A percentile compares a stretch with the other conserved stretches of the same genome.
Conservation (phyloP, 2,113 vertebrate species). For the Actenoides hombroni region DNA sequence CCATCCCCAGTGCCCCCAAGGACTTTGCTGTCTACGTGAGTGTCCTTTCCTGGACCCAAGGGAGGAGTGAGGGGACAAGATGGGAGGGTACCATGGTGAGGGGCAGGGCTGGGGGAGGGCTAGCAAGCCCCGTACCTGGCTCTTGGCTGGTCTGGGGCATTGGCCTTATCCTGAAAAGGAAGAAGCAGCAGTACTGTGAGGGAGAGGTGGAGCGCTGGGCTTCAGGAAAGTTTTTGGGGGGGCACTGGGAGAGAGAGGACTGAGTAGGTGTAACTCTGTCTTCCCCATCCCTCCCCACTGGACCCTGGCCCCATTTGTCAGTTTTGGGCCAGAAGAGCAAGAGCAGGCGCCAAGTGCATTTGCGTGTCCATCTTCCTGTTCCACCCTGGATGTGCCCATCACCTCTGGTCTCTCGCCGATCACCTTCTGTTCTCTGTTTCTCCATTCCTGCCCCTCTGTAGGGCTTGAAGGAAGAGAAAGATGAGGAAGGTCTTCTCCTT, state of each 20-base stretch:
- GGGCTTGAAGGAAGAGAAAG: slow-evolving; percentile 84
- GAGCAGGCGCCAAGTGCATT: fast-evolving
- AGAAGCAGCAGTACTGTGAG: not conserved
- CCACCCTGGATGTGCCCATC: not conserved
- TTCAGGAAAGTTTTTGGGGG: not conserved
- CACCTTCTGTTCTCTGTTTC: not conserved
- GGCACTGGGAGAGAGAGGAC: not conserved
- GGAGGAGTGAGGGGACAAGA: fast-evolving
- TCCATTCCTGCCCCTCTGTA: slow-evolving; percentile 45
- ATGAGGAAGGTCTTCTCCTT: slow-evolving; percentile 81
- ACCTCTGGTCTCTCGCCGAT: not conserved
- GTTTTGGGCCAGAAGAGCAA: not conserved
- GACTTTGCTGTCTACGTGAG: slow-evolving; percentile 92
- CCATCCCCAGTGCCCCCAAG: slow-evolving; percentile 88
- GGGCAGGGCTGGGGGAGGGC: fast-evolving
- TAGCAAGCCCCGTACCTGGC: not conserved
- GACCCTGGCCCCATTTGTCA: not conserved
- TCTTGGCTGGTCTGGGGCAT: not conserved
- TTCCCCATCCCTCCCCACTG: not conserved
- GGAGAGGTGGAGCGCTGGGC: fast-evolving
- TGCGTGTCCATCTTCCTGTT: not conserved
- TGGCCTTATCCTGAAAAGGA: not conserved
- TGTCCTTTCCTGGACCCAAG: not conserved
- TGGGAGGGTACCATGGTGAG: not conserved
- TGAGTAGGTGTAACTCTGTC: not conserved